Percentiles rank a stretch among this genome's conserved stretches.
phyloP scores from a whole-genome alignment of 92 coral and sea anemone genomes.

The Montipora capitata region DNA sequence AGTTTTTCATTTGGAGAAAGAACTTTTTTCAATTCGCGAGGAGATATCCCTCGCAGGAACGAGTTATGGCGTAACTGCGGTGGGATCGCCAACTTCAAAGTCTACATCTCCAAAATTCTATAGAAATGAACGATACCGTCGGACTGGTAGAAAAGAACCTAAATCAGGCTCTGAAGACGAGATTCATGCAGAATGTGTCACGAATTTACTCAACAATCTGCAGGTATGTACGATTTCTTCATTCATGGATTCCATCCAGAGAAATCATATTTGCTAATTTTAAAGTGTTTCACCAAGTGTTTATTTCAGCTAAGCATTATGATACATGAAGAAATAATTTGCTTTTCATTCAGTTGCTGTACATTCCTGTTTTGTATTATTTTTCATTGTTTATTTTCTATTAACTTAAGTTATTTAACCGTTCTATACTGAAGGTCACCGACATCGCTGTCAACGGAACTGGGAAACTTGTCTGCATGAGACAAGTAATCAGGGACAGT shows the following conservation, averaged over 20 bases:
- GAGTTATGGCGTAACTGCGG: not conserved
- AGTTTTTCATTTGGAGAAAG: conserved; percentile 25
- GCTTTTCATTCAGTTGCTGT: no score
- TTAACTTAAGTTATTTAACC: not conserved
- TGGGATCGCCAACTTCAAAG: not conserved
- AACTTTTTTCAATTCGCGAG: conserved; percentile 10
- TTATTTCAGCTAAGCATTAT: no score
- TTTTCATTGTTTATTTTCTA: not conserved
- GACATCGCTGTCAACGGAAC: conserved; percentile 22
- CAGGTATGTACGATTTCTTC: not conserved
- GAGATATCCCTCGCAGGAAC: not conserved
- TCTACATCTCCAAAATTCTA: not conserved
- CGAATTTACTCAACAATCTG: not conserved
- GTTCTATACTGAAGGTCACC: not conserved
- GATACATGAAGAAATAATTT: no score
- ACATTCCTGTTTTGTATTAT: no score
- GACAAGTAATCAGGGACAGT: not conserved
- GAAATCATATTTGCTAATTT: no score
- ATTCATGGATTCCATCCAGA: no score
- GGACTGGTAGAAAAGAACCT: not conserved
- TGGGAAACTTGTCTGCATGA: conserved; percentile 42
- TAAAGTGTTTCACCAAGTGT: no score
- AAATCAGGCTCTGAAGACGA: not conserved
- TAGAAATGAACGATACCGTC: conserved; percentile 6
- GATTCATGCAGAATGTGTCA: not conserved